A percentile compares a stretch with the other conserved stretches of the same genome.
Evolutionary conservation across 2,888 invertebrate genomes (phyloP).

Genomic region (Brachyopa scutellaris): DNA sequence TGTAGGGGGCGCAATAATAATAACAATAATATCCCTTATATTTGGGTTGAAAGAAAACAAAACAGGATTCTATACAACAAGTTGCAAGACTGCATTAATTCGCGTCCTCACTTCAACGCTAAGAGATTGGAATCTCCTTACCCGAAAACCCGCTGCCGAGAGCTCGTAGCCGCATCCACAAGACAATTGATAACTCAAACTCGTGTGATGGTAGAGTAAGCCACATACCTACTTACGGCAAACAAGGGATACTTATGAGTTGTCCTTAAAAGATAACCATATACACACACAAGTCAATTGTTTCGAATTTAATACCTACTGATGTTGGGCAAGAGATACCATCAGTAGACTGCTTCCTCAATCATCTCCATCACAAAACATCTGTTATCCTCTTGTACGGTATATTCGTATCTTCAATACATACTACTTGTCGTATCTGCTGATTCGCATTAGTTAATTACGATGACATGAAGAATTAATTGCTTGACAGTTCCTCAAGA

Average conservation of each 20-base stretch:
- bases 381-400: conserved; percentile 41
- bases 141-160: neutral
- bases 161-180: conserved; percentile 29
- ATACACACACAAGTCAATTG: conserved; percentile 62
- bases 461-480: conserved; percentile 67
- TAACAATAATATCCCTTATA: too few species aligned
- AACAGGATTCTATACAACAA: too few species aligned
- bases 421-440: conserved; percentile 42
- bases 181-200: conserved; percentile 57
- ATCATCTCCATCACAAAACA: conserved; percentile 58
- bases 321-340: conserved; percentile 15
- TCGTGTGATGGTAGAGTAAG: conserved; percentile 16
- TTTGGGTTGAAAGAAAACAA: too few species aligned
- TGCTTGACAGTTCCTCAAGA: conserved; percentile 62
- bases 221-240: conserved; percentile 7
- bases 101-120: neutral
- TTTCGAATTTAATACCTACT: conserved; percentile 48
- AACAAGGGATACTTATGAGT: too few species aligned
- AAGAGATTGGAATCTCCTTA: conserved; percentile 11
- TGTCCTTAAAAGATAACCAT: too few species aligned
- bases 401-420: conserved; percentile 25
- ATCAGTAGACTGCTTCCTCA: conserved; percentile 54
- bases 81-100: conserved; percentile 10
- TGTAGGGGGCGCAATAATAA: too few species aligned
- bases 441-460: conserved; percentile 69